These are phyloP conservation scores for Harpalus rubripes DNA, from an alignment of 2,888 invertebrate species.

Conservation along the genomic window DNA sequence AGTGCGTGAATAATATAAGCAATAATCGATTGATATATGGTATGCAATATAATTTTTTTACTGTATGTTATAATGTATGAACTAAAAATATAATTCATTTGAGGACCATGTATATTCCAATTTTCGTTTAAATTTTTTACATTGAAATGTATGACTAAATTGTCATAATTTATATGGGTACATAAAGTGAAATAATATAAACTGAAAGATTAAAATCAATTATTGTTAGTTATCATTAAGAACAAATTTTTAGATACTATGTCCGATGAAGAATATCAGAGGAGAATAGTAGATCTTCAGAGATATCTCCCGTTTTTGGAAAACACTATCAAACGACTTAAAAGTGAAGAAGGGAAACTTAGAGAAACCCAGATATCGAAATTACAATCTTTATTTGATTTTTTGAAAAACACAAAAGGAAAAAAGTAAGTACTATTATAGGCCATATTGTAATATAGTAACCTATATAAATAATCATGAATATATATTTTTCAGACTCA, in stretches of 20 bases:
- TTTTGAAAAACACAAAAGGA: slow-evolving; percentile 80
- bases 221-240: background rate
- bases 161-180: no score
- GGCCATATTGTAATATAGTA: no score
- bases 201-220: no score
- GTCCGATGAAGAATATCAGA: slow-evolving; percentile 79
- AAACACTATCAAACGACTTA: slow-evolving; percentile 83
- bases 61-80: no score
- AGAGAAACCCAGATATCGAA: slow-evolving; percentile 82
- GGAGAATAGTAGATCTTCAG: slow-evolving; percentile 84
- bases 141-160: no score
- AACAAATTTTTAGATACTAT: slow-evolving; percentile 68
- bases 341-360: slow-evolving; percentile 77
- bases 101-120: no score
- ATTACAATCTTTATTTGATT: slow-evolving; percentile 82
- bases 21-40: no score
- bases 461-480: background rate
- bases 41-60: no score
- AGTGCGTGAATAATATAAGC: no score
- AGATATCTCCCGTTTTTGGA: slow-evolving; percentile 87
- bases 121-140: no score
- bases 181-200: no score
- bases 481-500: slow-evolving; percentile 79
- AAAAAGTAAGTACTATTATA: slow-evolving; percentile 79
- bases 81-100: no score